A percentile compares a stretch with the other conserved stretches of the same genome.
Evolutionary conservation across 1,140 invertebrate genomes (phyloP).

Genomic region (Carcinoscorpius rotundicauda): DNA sequence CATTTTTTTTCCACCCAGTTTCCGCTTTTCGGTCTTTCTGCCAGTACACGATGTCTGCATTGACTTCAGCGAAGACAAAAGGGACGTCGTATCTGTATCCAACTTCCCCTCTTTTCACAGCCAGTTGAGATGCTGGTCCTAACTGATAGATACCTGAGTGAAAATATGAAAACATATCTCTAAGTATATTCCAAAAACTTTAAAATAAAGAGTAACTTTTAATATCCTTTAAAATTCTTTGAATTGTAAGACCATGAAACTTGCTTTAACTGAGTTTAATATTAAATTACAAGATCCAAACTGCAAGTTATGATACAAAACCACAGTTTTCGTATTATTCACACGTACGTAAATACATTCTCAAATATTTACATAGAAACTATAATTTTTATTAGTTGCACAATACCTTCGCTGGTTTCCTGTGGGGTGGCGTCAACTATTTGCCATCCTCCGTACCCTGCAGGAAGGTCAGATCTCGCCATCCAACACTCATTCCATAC

Average conservation of each 20-base stretch:
- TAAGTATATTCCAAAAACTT: too few species aligned
- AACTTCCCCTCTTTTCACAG: constrained; percentile 51
- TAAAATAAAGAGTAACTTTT: too few species aligned
- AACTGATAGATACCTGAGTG: constrained; percentile 33
- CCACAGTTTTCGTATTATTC: too few species aligned
- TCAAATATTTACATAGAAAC: too few species aligned
- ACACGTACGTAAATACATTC: too few species aligned
- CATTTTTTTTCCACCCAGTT: constrained; percentile 24
- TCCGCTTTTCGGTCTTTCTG: constrained; percentile 19
- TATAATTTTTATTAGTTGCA: too few species aligned
- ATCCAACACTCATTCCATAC: constrained; percentile 95
- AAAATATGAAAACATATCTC: too few species aligned
- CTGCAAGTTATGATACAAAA: too few species aligned
- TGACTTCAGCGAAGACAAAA: constrained; percentile 63
- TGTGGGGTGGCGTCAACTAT: constrained; percentile 29
- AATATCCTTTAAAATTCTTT: too few species aligned
- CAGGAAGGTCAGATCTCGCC: constrained; percentile 56
- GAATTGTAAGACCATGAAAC: too few species aligned
- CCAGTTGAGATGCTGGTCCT: constrained; percentile 49
- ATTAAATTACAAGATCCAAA: too few species aligned
- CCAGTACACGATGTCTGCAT: constrained; percentile 55
- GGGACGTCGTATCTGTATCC: constrained; percentile 57
- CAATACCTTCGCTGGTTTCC: constrained; percentile 28
- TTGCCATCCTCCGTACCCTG: constrained; percentile 29
- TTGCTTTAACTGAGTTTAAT: too few species aligned